These are phyloP conservation scores for Machaerirhynchus nigripectus DNA, from an alignment of 2,113 vertebrate genomes.

Conservation along the genomic window DNA sequence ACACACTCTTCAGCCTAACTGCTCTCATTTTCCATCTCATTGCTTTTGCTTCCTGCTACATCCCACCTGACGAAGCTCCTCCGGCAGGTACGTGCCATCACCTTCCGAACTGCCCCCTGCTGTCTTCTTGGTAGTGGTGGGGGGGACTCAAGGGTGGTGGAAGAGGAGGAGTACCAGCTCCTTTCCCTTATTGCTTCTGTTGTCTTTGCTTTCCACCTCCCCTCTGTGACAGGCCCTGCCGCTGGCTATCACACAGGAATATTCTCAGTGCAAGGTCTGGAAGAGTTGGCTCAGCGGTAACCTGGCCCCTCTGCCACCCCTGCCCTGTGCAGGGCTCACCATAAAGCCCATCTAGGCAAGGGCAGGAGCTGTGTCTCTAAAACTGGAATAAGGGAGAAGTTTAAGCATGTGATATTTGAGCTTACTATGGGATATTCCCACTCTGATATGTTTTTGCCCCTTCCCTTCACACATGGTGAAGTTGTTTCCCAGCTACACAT, in stretches of 20 bases:
- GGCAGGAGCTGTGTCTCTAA: neutral
- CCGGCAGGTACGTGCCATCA: conserved; percentile 77
- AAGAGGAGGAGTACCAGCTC: neutral
- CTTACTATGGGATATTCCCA: neutral
- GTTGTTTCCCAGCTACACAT: rapidly evolving
- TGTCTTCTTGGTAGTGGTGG: neutral
- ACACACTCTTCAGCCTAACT: neutral
- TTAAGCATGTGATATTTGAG: neutral
- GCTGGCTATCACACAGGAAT: rapidly evolving
- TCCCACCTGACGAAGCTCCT: conserved; percentile 45
- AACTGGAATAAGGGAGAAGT: neutral
- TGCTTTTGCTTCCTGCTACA: neutral
- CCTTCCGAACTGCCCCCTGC: neutral
- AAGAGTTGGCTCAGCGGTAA: rapidly evolving
- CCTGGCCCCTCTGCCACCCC: neutral
- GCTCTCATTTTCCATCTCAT: neutral
- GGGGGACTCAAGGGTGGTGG: neutral
- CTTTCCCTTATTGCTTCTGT: neutral
- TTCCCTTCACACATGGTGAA: neutral
- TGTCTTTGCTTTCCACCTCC: neutral
- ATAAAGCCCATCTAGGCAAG: neutral
- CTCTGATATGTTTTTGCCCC: neutral
- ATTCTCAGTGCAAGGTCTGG: rapidly evolving
- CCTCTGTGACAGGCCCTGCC: rapidly evolving
- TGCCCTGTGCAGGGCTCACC: rapidly evolving